Base-by-base conservation (phyloP, 2,797 vertebrate species). In the Pseudomugil tenellus region DNA sequence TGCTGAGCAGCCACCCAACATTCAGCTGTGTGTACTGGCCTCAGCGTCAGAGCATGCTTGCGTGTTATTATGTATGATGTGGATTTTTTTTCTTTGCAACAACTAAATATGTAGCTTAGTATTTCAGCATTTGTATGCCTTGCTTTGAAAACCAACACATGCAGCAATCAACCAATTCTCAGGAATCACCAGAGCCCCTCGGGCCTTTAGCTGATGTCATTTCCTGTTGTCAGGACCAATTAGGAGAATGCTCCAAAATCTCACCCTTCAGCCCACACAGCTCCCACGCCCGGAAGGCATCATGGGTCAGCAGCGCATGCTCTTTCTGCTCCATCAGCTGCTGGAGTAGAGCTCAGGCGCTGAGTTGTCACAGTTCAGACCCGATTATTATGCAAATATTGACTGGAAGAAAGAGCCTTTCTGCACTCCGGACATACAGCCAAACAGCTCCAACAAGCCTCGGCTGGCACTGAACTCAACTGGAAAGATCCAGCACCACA, bases 301-400 rank as follows among this genome's bases (percentile, higher is more conserved):
- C 70, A 76, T 85, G 89, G 89, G 89, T 88, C 83, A 84, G 76
- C 76, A 67, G 80, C 74, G 63, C 62, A 39, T 84, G 83, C 71
- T 85, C 76, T 61, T 56, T 67, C 74, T 74, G 83, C 85, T 60
- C 80, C 88, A 79, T 90, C 84, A 84, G 85, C 84, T 81, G 84
- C 78, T 71, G 70, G 63, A 71, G 70, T 70, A 46, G 77, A 75
- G 80, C 83, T 76, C 56, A 21, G 61, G 60, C 79, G 78, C 80
- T 6, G 66, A 77, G 83, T 79, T 57, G 80, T 90, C 85, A 88
- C 69, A 81, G 79, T 89, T 81, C 81, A 85, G 85, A 86, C 70
- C 79, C 77, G 76, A 92, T 92, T 92, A 86, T 90, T 80, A 92
- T 91, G 90, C 88, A 89, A 90, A 92, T 91, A 51, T 6, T 62